Evolutionary conservation across 1,140 invertebrate genomes (phyloP), one percentile per base, ranked within the genome.

Genomic region (Drosophila seguyi): DNA sequence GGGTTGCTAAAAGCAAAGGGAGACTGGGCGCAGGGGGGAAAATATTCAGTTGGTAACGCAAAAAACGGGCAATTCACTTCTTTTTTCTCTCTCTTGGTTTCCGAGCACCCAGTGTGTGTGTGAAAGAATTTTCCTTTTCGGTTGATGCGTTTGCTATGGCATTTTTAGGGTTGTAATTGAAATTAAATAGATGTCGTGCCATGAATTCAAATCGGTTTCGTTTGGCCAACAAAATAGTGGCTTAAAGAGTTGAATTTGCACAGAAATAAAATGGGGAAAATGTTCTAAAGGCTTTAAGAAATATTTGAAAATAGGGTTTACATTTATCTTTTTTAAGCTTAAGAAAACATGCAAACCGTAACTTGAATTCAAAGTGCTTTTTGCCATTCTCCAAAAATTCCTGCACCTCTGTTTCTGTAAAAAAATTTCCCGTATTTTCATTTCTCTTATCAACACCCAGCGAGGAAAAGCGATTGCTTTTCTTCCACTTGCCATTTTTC

Each of bases 111-210:
- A 48, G 38, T 34, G 38, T 52, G 65, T 48, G 65, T 39, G 75
- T 57, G 47, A 61, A 81, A 71, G 65, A 48, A 42, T 69, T 67
- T 69, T 50, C 66, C 63, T 67, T 87, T 87, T 87, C 72, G 76
- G 80, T 75, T 87, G 87, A 84, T 87, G 84, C 76, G 84, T 80
- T 82, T 80, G 84, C 67, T 69, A 66, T 80, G 76, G 75, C 71
- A 88, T 80, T 84, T 78, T 87, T 88, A 80, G 84, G 84, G 84
- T 84, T 88, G 80, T 88, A 88, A 88, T 88, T 88, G 84, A 88
- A 88, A 88, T 88, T 88, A 88, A 88, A 88, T 88, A 88, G 84
- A 88, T 88, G 84, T 88, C 85, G 85, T 90, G 84, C 80, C 80
- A 88, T 88, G 84, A 88, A 88, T 88, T 88, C 76, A 80, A 88